A percentile compares a stretch with the other conserved stretches of the same genome.
Conservation (phyloP, 2,888 invertebrate species). For the Thymelicus acteon region DNA sequence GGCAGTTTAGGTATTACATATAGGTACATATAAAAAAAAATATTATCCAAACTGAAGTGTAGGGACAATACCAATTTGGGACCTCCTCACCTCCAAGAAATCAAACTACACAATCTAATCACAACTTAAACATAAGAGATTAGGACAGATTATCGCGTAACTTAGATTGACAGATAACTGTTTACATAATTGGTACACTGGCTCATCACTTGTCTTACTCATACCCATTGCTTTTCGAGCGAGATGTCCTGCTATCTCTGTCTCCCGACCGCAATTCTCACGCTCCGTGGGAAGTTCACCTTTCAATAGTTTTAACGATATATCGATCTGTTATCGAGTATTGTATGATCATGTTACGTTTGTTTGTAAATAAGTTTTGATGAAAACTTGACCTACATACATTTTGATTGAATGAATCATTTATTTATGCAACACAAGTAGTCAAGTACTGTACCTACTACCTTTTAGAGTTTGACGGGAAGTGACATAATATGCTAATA, state of each 20-base stretch:
- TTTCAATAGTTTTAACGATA: constrained; percentile 52
- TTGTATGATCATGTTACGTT: constrained; percentile 43
- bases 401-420: not conserved
- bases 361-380: constrained; percentile 29
- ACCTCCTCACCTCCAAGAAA: not conserved
- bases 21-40: no score
- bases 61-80: constrained; percentile 28
- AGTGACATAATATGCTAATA: constrained; percentile 19
- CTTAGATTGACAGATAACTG: constrained; percentile 42
- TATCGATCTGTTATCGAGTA: constrained; percentile 56
- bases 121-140: constrained; percentile 30
- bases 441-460: not conserved
- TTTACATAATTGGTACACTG: constrained; percentile 50
- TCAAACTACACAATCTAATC: constrained; percentile 22
- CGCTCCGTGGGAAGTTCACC: constrained; percentile 65
- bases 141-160: constrained; percentile 29
- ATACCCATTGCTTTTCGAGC: constrained; percentile 30
- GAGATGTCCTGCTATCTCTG: constrained; percentile 37
- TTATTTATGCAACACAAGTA: not conserved
- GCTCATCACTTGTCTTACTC: constrained; percentile 40
- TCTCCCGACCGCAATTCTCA: constrained; percentile 51
- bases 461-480: constrained; percentile 18
- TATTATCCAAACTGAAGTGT: constrained; percentile 18
- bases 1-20: not conserved
- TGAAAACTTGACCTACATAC: constrained; percentile 19